Evolutionary conservation across 2,888 invertebrate genomes (phyloP).

Genomic region (Spodoptera exigua): DNA sequence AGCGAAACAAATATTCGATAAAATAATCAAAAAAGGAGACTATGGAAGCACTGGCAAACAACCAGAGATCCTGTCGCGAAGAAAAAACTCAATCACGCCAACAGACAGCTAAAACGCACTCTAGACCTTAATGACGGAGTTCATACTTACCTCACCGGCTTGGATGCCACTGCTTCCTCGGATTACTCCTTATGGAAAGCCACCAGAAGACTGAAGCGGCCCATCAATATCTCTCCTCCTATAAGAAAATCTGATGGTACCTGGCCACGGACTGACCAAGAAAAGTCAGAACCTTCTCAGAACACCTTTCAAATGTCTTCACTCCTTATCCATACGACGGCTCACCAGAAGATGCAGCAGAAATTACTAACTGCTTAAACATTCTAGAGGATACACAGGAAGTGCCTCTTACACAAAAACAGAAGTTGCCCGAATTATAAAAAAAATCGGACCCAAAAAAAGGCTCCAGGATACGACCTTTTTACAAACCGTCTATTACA

Average conservation of each 20-base stretch:
- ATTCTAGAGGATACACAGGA: neutral
- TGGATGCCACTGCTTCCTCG: neutral
- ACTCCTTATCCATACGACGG: neutral
- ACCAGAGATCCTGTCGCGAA: neutral
- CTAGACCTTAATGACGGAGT: neutral
- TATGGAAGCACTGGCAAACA: neutral
- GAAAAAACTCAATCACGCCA: neutral
- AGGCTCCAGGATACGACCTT: slow-evolving; percentile 15
- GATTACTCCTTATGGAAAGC: no score
- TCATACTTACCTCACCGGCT: neutral
- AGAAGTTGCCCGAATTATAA: slow-evolving; percentile 12
- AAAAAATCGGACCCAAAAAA: slow-evolving; percentile 12
- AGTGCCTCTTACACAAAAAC: neutral
- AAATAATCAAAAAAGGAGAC: neutral
- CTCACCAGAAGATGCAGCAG: neutral
- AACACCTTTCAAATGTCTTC: neutral
- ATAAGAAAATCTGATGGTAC: neutral
- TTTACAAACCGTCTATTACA: slow-evolving; percentile 7
- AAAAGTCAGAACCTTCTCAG: neutral
- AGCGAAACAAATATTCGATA: neutral
- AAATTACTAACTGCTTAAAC: neutral
- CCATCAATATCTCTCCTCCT: neutral
- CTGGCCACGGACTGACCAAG: neutral
- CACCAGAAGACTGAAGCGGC: neutral
- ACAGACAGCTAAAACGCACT: neutral